phyloP scores from a whole-genome alignment of 2,888 invertebrate genomes.

The Euplagia quadripunctaria region DNA sequence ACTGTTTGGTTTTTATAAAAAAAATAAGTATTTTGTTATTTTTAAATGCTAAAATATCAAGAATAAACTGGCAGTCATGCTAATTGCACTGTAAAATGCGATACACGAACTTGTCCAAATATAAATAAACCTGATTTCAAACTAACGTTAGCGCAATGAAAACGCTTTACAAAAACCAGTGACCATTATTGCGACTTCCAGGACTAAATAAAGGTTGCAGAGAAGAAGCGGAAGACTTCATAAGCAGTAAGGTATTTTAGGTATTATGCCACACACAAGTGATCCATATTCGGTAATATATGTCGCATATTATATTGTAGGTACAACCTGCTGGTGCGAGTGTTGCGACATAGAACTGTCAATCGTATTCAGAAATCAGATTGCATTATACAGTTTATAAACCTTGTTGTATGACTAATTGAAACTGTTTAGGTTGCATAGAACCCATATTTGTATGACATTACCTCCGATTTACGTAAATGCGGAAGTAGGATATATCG shows the following conservation, averaged over 20 bases:
- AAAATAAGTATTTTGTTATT: too few relatives aligned
- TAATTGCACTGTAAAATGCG: too few relatives aligned
- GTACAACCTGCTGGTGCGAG: neutral
- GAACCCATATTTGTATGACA: slow-evolving; percentile 31
- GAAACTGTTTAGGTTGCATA: slow-evolving; percentile 39
- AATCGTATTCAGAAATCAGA: slow-evolving; percentile 27
- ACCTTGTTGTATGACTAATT: slow-evolving; percentile 43
- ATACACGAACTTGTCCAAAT: too few relatives aligned
- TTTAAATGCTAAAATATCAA: too few relatives aligned
- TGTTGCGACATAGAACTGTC: slow-evolving; percentile 36
- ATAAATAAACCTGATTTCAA: too few relatives aligned
- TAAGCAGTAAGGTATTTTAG: neutral
- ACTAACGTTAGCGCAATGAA: too few relatives aligned
- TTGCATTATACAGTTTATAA: slow-evolving; percentile 38
- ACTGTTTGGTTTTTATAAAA: too few relatives aligned
- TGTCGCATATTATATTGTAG: neutral
- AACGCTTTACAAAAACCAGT: too few relatives aligned
- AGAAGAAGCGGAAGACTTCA: neutral
- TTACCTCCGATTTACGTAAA: slow-evolving; percentile 39
- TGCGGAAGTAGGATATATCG: slow-evolving; percentile 48
- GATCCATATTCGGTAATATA: neutral
- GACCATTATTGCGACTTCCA: too few relatives aligned
- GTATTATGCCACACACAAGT: neutral
- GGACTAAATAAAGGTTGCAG: neutral
- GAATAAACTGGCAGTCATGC: too few relatives aligned